Evolutionary conservation across 2,113 vertebrate species (phyloP).

Genomic region (Chloropsis cyanopogon): DNA sequence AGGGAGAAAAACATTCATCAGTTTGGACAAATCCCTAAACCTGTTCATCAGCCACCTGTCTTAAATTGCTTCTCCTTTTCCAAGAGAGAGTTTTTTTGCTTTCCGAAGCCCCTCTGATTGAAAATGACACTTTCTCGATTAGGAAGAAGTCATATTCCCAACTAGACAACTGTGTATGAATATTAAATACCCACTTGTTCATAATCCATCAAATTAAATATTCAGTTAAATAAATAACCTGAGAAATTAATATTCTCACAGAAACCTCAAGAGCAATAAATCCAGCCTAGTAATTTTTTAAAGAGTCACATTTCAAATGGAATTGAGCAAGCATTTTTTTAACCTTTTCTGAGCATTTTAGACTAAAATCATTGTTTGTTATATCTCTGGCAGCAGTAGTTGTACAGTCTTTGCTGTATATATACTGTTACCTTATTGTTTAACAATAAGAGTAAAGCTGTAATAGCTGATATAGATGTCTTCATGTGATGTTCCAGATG

Average conservation of each 20-base stretch:
- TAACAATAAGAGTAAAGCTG: not conserved
- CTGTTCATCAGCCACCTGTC: constrained; percentile 66
- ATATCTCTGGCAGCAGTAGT: not conserved
- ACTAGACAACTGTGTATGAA: constrained; percentile 55
- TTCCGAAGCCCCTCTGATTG: constrained; percentile 21
- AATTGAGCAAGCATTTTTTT: not conserved
- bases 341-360: not conserved
- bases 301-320: not conserved
- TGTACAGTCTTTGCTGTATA: not conserved
- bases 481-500: not conserved
- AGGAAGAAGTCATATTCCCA: constrained; percentile 44
- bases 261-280: not conserved
- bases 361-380: not conserved
- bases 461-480: not conserved
- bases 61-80: constrained; percentile 47
- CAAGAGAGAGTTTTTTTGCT: constrained; percentile 39
- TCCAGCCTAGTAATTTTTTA: not conserved
- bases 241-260: constrained; percentile 29
- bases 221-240: constrained; percentile 59
- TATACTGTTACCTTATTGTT: not conserved
- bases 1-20: constrained; percentile 52
- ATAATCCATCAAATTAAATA: constrained; percentile 50
- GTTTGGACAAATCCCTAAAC: constrained; percentile 67
- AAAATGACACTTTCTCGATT: constrained; percentile 36
- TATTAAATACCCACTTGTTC: constrained; percentile 55